Evolutionary conservation across 2,797 vertebrate species (phyloP), one percentile per base, ranked within the genome.

Genomic region (Hippopotamyrus pictus): DNA sequence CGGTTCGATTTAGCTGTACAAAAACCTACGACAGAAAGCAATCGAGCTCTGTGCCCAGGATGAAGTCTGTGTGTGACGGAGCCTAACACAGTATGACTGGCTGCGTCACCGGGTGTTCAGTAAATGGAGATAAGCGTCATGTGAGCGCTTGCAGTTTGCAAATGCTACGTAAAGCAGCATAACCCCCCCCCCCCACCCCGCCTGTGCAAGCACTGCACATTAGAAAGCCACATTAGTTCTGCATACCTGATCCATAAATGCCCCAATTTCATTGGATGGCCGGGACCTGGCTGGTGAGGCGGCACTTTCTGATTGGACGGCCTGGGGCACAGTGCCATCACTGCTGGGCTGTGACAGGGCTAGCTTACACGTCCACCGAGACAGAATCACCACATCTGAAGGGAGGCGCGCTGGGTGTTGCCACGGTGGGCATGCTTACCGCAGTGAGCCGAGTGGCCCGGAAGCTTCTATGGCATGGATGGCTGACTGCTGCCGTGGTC

Each of bases 241-340:
- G 94, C 95, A 96, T 96, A 96, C 95, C 95, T 96, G 94, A 96
- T 96, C 95, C 94, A 94, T 94, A 93, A 93, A 95, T 94, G 95
- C 94, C 93, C 89, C 92, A 94, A 96, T 96, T 96, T 94, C 96
- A 96, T 96, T 94, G 94, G 94, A 95, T 95, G 94, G 94, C 95
- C 95, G 95, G 95, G 94, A 92, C 91, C 92, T 92, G 95, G 91
- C 94, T 96, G 96, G 95, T 95, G 95, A 93, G 94, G 93, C 93
- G 91, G 76, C 94, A 94, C 88, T 95, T 95, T 95, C 95, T 95
- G 95, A 94, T 96, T 94, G 94, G 94, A 94, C 93, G 94, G 95
- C 95, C 94, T 93, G 94, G 94, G 95, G 95, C 92, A 91, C 93
- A 92, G 94, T 94, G 93, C 95, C 93, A 94, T 92, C 90, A 93